A percentile compares a stretch with the other conserved stretches of the same genome.
phyloP scores from a whole-genome alignment of 2,797 vertebrate genomes.

The Neoniphon sammara region DNA sequence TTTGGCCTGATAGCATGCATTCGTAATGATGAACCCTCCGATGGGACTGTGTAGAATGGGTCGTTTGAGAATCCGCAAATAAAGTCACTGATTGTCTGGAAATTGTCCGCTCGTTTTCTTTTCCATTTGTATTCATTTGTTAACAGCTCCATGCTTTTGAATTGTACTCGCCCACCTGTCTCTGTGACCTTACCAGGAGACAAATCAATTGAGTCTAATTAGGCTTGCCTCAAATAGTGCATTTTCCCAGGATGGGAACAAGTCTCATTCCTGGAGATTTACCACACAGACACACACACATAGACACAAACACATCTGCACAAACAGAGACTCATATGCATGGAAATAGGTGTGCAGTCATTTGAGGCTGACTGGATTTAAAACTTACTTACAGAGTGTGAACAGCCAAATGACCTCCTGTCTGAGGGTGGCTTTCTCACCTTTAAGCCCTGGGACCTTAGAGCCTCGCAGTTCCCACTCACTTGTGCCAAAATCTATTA shows the following conservation, averaged over 20 bases:
- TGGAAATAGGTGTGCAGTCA: constrained; percentile 29
- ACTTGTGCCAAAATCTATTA: constrained; percentile 20
- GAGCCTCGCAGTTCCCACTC: constrained; percentile 14
- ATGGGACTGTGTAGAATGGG: background rate
- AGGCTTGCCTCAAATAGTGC: background rate
- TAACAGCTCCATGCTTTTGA: background rate
- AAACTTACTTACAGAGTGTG: constrained; percentile 29
- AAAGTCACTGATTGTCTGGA: background rate
- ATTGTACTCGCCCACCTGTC: background rate
- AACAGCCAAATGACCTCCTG: constrained; percentile 29
- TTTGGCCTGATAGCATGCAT: too few species aligned
- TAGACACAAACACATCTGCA: background rate
- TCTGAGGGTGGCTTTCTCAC: constrained; percentile 15
- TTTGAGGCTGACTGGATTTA: constrained; percentile 42
- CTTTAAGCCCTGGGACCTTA: constrained; percentile 38
- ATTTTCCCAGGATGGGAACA: background rate
- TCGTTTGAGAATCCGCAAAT: background rate
- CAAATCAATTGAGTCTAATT: background rate
- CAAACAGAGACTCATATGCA: background rate
- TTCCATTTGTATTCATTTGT: background rate
- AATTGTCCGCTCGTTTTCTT: background rate
- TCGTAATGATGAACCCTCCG: too few species aligned
- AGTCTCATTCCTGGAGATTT: background rate
- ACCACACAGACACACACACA: background rate
- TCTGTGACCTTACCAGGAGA: background rate